These are phyloP conservation scores for Danaus chrysippus DNA, from an alignment of 2,888 invertebrate species.

Conservation along the genomic window DNA sequence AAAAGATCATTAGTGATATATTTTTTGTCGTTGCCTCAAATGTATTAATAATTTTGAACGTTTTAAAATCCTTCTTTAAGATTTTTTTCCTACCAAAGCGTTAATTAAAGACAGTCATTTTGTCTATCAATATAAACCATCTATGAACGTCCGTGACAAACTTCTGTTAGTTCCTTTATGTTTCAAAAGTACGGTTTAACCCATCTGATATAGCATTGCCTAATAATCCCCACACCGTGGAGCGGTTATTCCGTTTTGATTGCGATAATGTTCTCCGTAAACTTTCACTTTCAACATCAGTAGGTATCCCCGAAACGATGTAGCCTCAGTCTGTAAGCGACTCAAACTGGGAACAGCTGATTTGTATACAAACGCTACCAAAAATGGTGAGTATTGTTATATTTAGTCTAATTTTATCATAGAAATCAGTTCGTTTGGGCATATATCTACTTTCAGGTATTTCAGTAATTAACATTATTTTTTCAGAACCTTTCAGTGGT, in stretches of 20 bases:
- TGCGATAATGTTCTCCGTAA: conserved; percentile 54
- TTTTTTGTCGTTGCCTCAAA: too few relatives aligned
- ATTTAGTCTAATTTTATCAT: background rate
- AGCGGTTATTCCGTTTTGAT: conserved; percentile 30
- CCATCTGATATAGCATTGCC: conserved; percentile 7
- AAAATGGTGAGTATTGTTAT: conserved; percentile 42
- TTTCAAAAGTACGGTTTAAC: conserved; percentile 3
- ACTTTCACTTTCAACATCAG: conserved; percentile 63
- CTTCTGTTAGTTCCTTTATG: background rate
- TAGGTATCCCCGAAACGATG: conserved; percentile 41
- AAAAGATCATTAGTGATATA: too few relatives aligned
- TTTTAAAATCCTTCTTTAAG: too few relatives aligned
- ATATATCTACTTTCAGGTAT: background rate
- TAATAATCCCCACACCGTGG: conserved; percentile 12
- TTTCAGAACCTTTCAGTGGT: conserved; percentile 47
- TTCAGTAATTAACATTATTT: conserved; percentile 12
- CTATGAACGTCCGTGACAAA: too few relatives aligned
- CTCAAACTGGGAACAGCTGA: conserved; percentile 33
- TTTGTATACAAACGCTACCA: conserved; percentile 19
- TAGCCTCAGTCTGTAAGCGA: conserved; percentile 37
- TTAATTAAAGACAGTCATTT: too few relatives aligned
- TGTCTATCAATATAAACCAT: too few relatives aligned
- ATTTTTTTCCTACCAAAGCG: too few relatives aligned
- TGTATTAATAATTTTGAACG: too few relatives aligned
- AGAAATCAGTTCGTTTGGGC: background rate